A percentile compares a stretch with the other conserved stretches of the same genome.
Conservation (phyloP, 1,140 invertebrate genomes). For the Tachypleus tridentatus region DNA sequence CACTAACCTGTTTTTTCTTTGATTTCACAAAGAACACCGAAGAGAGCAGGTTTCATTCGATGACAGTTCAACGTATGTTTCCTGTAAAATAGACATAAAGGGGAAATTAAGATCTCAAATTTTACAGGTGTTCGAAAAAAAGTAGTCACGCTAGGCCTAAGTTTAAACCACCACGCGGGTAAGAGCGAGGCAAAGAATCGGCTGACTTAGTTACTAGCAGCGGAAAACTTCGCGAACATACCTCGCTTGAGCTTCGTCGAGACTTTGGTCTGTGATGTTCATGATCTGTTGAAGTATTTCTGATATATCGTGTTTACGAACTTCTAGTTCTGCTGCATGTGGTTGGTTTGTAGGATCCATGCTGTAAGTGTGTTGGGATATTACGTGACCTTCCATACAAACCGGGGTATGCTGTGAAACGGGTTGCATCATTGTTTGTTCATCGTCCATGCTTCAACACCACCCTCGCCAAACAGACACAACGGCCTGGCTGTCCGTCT, state of each 20-base stretch:
- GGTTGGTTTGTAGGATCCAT: constrained; percentile 29
- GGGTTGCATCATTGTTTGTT: constrained; percentile 38
- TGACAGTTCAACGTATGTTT: constrained; percentile 91
- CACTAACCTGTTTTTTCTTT: constrained; percentile 89
- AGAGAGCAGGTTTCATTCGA: constrained; percentile 88
- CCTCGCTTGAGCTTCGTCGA: constrained; percentile 96
- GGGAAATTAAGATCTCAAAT: no score
- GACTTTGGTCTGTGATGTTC: constrained; percentile 96
- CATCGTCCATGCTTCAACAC: constrained; percentile 29
- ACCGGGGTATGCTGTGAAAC: constrained; percentile 34
- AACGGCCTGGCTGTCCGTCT: no score
- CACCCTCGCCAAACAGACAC: no score
- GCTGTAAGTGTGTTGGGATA: constrained; percentile 31
- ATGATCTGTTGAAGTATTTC: constrained; percentile 87
- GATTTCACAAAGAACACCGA: constrained; percentile 90
- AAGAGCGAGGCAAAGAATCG: no score
- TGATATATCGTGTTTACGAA: constrained; percentile 34
- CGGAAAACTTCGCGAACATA: constrained; percentile 29
- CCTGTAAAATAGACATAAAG: constrained; percentile 37
- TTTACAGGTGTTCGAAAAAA: no score
- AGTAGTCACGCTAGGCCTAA: no score
- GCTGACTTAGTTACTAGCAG: no score
- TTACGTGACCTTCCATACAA: constrained; percentile 31
- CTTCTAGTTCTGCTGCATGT: constrained; percentile 41
- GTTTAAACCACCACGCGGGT: no score